phyloP scores from a whole-genome alignment of 2,113 vertebrate species.

The Bothrops jararaca region DNA sequence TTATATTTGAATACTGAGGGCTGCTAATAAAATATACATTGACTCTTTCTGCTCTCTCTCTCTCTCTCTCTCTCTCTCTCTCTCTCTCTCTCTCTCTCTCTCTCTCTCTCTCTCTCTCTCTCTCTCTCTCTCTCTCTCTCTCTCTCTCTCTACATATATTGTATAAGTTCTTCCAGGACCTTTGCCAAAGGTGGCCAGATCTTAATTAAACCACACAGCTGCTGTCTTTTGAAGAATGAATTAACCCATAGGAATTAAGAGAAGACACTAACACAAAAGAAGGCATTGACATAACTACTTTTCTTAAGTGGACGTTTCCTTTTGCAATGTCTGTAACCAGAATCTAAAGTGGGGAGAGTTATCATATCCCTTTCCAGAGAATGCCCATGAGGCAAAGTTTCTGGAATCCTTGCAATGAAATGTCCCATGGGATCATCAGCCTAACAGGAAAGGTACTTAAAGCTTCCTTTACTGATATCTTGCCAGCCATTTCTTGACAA shows the following conservation, averaged over 20 bases:
- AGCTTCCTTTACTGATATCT: slow-evolving; percentile 21
- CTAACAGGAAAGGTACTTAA: background rate
- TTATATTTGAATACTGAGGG: background rate
- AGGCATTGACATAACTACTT: background rate
- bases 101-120: too few relatives aligned
- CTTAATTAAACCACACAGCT: background rate
- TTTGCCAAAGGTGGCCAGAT: background rate
- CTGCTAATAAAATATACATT: background rate
- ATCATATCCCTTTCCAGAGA: background rate
- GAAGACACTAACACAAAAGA: background rate
- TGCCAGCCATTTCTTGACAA: background rate
- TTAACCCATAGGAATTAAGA: background rate
- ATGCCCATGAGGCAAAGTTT: slow-evolving; percentile 3
- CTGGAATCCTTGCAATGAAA: slow-evolving; percentile 40
- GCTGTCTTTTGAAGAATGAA: background rate
- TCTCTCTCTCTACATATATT: background rate
- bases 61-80: too few relatives aligned
- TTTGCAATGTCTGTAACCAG: background rate
- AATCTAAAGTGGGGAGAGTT: slow-evolving; percentile 5
- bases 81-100: too few relatives aligned
- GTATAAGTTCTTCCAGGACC: background rate
- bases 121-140: too few relatives aligned
- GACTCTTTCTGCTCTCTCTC: background rate
- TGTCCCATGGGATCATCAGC: slow-evolving; percentile 35
- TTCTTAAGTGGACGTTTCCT: slow-evolving; percentile 6